A percentile compares a stretch with the other conserved stretches of the same genome.
phyloP scores from a whole-genome alignment of 1,140 invertebrate genomes.

The Conopomorpha cramerella region DNA sequence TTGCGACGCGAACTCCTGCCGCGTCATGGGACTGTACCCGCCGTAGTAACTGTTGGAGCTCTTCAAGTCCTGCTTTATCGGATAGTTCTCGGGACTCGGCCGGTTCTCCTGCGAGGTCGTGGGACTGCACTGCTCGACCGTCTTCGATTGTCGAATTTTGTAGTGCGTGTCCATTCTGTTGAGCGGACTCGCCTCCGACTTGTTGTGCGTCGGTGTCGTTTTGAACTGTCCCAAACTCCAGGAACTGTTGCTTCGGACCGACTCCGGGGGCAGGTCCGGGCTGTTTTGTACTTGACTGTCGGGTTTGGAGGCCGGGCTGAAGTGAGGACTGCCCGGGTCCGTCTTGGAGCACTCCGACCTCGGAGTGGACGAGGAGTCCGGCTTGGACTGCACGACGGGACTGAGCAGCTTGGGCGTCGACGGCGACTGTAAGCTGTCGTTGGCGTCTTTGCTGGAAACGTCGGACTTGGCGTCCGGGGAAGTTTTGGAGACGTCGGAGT shows the following conservation, averaged over 20 bases:
- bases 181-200: conserved; percentile 49
- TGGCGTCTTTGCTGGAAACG: conserved; percentile 15
- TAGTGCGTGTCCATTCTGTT: conserved; percentile 39
- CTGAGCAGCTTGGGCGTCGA: conserved; percentile 32
- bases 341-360: conserved; percentile 33
- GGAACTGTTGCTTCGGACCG: conserved; percentile 28
- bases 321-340: conserved; percentile 43
- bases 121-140: conserved; percentile 46
- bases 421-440: conserved; percentile 12
- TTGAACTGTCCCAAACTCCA: conserved; percentile 48
- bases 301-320: conserved; percentile 47
- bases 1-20: conserved; percentile 48
- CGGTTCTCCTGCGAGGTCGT: conserved; percentile 48
- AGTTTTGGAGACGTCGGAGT: conserved; percentile 14
- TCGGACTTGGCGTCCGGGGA: conserved; percentile 21
- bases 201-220: conserved; percentile 38
- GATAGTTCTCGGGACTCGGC: conserved; percentile 39
- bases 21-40: conserved; percentile 48
- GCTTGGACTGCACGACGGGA: conserved; percentile 40
- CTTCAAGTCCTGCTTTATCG: conserved; percentile 40
- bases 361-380: conserved; percentile 48
- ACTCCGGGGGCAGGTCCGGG: conserved; percentile 35
- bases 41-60: conserved; percentile 46
- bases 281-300: conserved; percentile 49
- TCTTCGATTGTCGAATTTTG: conserved; percentile 39